These are phyloP conservation scores for Rutpela maculata DNA, from an alignment of 2,888 invertebrate genomes.

Conservation along the genomic window DNA sequence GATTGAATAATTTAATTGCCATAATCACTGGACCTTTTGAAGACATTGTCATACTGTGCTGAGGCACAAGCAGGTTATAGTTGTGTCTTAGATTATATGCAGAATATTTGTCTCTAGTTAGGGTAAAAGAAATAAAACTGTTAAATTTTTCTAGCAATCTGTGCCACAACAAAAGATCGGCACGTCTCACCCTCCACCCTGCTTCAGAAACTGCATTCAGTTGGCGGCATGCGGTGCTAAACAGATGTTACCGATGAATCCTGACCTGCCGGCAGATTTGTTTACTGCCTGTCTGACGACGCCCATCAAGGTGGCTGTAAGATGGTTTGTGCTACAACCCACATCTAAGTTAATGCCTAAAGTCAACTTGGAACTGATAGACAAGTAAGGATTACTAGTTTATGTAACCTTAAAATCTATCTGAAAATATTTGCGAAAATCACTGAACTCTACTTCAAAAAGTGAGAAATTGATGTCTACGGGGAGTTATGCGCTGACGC, in stretches of 20 bases:
- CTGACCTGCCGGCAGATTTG: slow-evolving; percentile 96
- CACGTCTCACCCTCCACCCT: slow-evolving; percentile 71
- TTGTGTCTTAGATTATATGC: no score
- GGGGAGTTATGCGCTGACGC: no score
- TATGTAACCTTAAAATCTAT: no score
- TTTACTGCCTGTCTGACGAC: slow-evolving; percentile 99
- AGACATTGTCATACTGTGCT: no score
- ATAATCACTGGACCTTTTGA: no score
- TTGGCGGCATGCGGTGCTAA: slow-evolving; percentile 96
- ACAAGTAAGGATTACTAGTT: slow-evolving; percentile 87
- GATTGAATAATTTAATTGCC: no score
- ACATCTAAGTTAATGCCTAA: slow-evolving; percentile 88
- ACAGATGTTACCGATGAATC: slow-evolving; percentile 96
- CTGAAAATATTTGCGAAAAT: no score
- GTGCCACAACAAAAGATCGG: slow-evolving; percentile 44
- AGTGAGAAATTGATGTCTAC: no score
- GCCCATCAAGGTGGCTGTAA: slow-evolving; percentile 96
- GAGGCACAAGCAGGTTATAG: no score
- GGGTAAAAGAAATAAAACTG: background rate
- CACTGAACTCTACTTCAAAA: no score
- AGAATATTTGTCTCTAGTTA: no score
- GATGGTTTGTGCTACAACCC: slow-evolving; percentile 94
- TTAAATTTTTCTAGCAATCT: slow-evolving; percentile 52
- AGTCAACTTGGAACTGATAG: slow-evolving; percentile 89
- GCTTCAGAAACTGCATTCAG: slow-evolving; percentile 95